Percentiles rank a stretch among this genome's conserved stretches.
Conservation (phyloP, 2,888 invertebrate species). For the Hyposoter dolosus region DNA sequence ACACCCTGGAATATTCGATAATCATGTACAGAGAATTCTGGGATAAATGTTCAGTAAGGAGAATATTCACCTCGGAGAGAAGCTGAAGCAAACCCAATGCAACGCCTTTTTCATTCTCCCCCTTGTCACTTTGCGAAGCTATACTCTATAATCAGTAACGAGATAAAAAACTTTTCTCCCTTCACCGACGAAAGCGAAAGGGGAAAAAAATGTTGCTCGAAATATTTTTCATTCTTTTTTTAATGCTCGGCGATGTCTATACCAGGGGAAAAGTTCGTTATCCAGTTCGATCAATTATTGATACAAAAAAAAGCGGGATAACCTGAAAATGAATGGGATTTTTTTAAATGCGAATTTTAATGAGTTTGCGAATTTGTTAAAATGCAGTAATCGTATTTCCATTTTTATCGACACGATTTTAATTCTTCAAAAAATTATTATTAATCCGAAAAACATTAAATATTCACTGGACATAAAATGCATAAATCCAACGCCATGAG, state of each 20-base stretch:
- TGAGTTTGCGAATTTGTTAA: neutral
- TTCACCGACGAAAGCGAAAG: conserved; percentile 27
- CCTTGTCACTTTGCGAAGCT: conserved; percentile 5
- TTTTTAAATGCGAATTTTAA: neutral
- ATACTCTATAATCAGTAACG: conserved; percentile 42
- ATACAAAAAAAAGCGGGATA: neutral
- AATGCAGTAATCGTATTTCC: neutral
- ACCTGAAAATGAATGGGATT: neutral
- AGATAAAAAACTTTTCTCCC: conserved; percentile 32
- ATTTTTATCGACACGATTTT: neutral
- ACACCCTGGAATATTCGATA: conserved; percentile 9
- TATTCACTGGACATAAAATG: neutral
- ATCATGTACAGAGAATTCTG: conserved; percentile 7
- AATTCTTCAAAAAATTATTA: neutral
- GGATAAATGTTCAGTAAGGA: conserved; percentile 43
- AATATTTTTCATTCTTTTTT: neutral
- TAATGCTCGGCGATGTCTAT: neutral
- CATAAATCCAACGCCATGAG: neutral
- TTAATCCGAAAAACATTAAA: neutral
- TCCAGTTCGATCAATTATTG: conserved; percentile 7
- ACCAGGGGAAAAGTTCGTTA: neutral
- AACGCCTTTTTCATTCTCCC: neutral
- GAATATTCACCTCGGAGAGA: neutral
- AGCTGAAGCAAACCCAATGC: conserved; percentile 40
- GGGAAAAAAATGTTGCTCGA: neutral